These are phyloP conservation scores for Drymodes brunneopygia DNA, from an alignment of 2,113 vertebrate species.

Conservation along the genomic window DNA sequence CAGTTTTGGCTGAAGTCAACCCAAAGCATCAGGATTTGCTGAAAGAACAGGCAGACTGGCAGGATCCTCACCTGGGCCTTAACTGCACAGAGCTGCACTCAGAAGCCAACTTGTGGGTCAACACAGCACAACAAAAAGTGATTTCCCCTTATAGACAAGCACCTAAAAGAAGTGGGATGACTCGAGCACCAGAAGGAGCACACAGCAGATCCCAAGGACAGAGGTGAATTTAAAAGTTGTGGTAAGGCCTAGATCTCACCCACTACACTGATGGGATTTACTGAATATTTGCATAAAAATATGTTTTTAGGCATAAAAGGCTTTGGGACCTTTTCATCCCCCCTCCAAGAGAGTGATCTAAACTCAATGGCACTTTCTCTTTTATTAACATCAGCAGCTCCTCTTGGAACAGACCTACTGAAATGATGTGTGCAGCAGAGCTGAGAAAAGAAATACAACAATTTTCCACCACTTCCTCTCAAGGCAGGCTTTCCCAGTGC, in stretches of 20 bases:
- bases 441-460: accelerated
- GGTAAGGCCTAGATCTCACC: background rate
- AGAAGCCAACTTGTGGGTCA: background rate
- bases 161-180: background rate
- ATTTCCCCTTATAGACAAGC: background rate
- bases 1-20: background rate
- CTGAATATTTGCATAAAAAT: background rate
- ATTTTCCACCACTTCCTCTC: background rate
- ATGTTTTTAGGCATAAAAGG: background rate
- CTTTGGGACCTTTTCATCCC: accelerated
- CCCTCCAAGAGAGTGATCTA: background rate
- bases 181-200: background rate
- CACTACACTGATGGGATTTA: background rate
- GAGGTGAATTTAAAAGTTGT: background rate
- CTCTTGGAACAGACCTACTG: background rate
- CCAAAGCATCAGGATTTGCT: background rate
- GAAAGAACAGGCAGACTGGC: background rate
- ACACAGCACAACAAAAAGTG: accelerated
- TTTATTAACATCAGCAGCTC: background rate
- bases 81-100: background rate
- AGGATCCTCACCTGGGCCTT: background rate
- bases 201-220: background rate
- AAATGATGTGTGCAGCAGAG: accelerated
- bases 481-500: background rate
- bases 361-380: background rate